Evolutionary conservation across 2,888 invertebrate species (phyloP), one percentile per base, ranked within the genome.

Genomic region (Mayetiola destructor): DNA sequence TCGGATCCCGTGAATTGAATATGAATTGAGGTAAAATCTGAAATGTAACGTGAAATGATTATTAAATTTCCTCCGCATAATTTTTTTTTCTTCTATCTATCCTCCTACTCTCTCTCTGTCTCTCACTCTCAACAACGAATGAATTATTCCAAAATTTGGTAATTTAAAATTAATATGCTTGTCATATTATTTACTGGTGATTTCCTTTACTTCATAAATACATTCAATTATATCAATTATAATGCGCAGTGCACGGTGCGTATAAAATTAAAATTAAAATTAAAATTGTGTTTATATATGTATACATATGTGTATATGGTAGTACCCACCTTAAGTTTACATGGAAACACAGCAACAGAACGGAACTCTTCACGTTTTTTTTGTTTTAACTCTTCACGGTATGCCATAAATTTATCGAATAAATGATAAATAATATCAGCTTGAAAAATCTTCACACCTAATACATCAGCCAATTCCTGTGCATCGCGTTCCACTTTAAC

Each of bases 351-450:
- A 20, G 99, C 99, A 62, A 97, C 84, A 67, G 93, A 85, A 68
- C 94, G 94, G 76, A 92, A 88, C 72, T 97, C 94, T 64, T 95
- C 94, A 29, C 95, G 82, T 68, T 93, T 95, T 72, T 83, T 84
- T 68, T 85, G 84, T 67, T 86, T 89, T 57, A 95, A 75, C 65
- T 96, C 94, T 59, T 95, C 94, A 60, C 93, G 80, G 73, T 87
- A 92, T 14, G 87, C 84, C 65, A 82, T 94, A 77, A 99, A 99
- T 72, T 89, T 88, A 74, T 99, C 99, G 75, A 97, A 97, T 68
- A 99, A 78, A 75, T 99, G 99, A 76, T 99, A 99, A 68, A 99
- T 99, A 70, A 99, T 99, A 76, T 99, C 96, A 8, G 99, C 99
- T 61, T 90, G 83, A 80, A 99, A 99, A 70, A 99, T 92, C 75